Evolutionary conservation across 1,140 invertebrate genomes (phyloP).

Genomic region (Ceratosolen fusciceps): DNA sequence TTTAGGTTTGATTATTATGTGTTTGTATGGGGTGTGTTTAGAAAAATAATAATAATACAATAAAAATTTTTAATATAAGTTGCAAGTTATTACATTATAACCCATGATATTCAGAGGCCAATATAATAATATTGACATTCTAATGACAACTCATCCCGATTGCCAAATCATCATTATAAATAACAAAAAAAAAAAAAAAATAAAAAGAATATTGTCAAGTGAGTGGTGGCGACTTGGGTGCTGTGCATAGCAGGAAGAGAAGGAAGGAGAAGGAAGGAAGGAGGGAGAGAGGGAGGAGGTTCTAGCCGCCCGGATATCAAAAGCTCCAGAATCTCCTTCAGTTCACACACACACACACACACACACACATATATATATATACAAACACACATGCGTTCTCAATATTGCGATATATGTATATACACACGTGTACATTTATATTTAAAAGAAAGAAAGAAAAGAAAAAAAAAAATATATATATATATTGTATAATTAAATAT

Average conservation of each 20-base stretch:
- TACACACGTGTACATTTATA: too few relatives aligned
- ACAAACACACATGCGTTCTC: slow-evolving; percentile 63
- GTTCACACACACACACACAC: slow-evolving; percentile 52
- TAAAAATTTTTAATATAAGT: neutral
- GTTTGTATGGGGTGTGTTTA: neutral
- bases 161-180: neutral
- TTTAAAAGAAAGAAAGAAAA: too few relatives aligned
- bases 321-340: slow-evolving; percentile 9
- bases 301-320: neutral
- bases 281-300: neutral
- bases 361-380: slow-evolving; percentile 64
- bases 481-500: slow-evolving; percentile 28
- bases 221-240: too few relatives aligned
- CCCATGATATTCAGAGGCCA: neutral
- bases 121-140: neutral
- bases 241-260: too few relatives aligned
- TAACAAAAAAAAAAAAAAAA: neutral
- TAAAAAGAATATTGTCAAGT: too few relatives aligned
- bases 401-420: too few relatives aligned
- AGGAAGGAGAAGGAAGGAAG: neutral
- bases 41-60: neutral
- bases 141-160: neutral
- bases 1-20: neutral
- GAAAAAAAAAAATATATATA: slow-evolving; percentile 50
- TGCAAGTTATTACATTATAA: neutral